Evolutionary conservation across 2,797 vertebrate species (phyloP).

Genomic region (Trachurus trachurus): DNA sequence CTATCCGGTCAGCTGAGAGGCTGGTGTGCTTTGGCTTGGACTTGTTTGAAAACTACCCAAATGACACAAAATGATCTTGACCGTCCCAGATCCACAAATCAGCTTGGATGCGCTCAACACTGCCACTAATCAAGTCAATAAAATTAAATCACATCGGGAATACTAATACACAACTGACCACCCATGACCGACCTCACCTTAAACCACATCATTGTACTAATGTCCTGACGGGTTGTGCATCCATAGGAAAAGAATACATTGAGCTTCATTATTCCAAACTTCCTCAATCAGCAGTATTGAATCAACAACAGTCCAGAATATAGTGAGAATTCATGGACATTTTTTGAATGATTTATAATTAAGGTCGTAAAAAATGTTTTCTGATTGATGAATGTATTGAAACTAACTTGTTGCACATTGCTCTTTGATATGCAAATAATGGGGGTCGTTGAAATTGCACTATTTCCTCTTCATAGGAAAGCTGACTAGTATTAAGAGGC

Average conservation of each 20-base stretch:
- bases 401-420: constrained; percentile 37
- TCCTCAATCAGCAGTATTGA: neutral
- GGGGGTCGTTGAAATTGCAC: constrained; percentile 31
- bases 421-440: constrained; percentile 44
- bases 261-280: neutral
- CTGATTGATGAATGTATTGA: constrained; percentile 55
- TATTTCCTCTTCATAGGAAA: constrained; percentile 14
- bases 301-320: neutral
- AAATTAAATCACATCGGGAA: constrained; percentile 1
- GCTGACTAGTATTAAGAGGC: neutral
- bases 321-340: neutral
- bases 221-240: neutral
- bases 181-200: neutral
- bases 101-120: neutral
- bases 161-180: constrained; percentile 3
- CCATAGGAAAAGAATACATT: neutral
- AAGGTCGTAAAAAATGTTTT: neutral
- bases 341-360: constrained; percentile 1
- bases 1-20: constrained; percentile 91
- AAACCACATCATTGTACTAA: neutral
- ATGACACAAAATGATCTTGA: constrained; percentile 34
- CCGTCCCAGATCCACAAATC: neutral
- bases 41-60: constrained; percentile 90
- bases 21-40: constrained; percentile 91
- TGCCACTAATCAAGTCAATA: constrained; percentile 2